Percentiles rank a stretch among this genome's conserved stretches.
Conservation (phyloP, 1,140 invertebrate genomes). For the Ceratitis capitata region DNA sequence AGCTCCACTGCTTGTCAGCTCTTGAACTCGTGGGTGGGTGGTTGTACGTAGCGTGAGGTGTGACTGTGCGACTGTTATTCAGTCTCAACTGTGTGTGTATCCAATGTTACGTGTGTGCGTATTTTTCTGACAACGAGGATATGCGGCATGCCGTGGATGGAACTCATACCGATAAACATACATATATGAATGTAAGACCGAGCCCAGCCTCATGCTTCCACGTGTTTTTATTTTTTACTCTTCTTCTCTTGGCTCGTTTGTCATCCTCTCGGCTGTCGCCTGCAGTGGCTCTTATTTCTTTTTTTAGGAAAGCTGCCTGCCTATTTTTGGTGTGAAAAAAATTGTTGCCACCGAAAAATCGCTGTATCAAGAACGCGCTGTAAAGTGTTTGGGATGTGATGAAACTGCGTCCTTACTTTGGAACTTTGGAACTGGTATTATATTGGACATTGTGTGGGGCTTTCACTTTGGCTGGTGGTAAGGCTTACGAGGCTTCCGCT, state of each 20-base stretch:
- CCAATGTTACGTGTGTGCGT: neutral
- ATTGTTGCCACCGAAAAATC: neutral
- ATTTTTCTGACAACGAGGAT: neutral
- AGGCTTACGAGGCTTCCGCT: too few species aligned
- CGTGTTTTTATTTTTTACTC: neutral
- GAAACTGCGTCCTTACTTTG: too few species aligned
- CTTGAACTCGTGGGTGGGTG: neutral
- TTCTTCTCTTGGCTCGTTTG: neutral
- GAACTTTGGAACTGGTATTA: too few species aligned
- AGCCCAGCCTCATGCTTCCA: neutral
- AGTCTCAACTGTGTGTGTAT: too few species aligned
- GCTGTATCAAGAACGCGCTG: too few species aligned
- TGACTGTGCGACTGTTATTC: too few species aligned
- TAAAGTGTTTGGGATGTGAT: too few species aligned
- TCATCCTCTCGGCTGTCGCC: conserved; percentile 1
- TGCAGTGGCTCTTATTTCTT: too few species aligned
- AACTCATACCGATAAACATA: neutral
- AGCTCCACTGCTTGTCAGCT: neutral
- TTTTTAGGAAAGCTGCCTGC: neutral
- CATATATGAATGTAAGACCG: neutral
- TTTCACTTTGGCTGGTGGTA: too few species aligned
- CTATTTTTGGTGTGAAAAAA: neutral
- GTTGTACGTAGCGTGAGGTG: too few species aligned
- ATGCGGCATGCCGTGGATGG: neutral
- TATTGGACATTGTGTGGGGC: too few species aligned